Conservation (phyloP, 2,113 vertebrate genomes). For the Euleptes europaea region DNA sequence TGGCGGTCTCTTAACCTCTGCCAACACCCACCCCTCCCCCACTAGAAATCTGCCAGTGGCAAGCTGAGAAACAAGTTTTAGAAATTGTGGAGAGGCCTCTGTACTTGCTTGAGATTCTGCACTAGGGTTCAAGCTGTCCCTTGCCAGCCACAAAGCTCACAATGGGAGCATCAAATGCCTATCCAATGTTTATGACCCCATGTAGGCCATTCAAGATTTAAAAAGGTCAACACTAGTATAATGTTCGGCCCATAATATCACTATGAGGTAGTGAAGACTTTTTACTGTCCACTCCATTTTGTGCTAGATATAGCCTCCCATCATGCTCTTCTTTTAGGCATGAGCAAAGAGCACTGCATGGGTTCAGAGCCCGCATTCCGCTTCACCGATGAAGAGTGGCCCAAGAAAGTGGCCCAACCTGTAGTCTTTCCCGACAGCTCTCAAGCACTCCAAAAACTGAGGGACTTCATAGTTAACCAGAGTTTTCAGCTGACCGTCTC, state of each 20-base stretch:
- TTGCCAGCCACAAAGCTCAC: background rate
- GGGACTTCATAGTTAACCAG: conserved; percentile 90
- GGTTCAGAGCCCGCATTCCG: no score
- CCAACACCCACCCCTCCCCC: background rate
- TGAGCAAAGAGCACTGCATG: background rate
- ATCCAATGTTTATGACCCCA: no score
- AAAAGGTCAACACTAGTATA: background rate
- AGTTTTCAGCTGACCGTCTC: conserved; percentile 89
- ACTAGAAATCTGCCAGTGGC: background rate
- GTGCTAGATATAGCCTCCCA: background rate
- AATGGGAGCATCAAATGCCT: background rate
- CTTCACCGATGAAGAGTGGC: background rate
- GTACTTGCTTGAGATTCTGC: background rate
- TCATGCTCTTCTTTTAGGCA: no score
- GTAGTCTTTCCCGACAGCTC: conserved; percentile 82
- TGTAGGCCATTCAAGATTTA: no score
- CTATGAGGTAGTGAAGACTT: background rate
- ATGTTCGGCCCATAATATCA: background rate
- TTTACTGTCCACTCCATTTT: background rate
- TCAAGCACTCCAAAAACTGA: conserved; percentile 89
- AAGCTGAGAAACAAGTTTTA: background rate
- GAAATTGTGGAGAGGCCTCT: background rate
- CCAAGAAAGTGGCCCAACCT: conserved; percentile 69
- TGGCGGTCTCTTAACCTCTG: no score
- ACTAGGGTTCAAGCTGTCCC: no score